Percentiles rank a stretch among this genome's conserved stretches.
phyloP scores from a whole-genome alignment of 1,140 invertebrate species.

The Drosophila lini region DNA sequence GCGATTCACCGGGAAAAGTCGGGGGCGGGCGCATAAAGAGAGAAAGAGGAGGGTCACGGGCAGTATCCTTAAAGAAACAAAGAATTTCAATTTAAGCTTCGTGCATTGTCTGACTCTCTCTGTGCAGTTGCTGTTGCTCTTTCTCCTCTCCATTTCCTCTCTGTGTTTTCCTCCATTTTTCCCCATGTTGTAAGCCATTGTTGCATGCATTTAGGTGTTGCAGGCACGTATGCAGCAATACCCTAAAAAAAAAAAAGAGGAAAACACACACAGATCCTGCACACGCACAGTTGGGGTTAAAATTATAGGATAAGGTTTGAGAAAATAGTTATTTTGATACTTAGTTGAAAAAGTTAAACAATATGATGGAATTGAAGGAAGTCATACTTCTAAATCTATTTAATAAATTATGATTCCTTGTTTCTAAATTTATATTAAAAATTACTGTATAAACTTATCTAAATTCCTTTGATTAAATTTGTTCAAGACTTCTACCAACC shows the following conservation, averaged over 20 bases:
- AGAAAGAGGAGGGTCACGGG: slow-evolving; percentile 13
- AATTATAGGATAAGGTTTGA: background rate
- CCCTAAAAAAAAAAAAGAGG: slow-evolving; percentile 1
- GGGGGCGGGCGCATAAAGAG: background rate
- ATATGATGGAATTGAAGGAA: too few relatives aligned
- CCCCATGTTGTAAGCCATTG: slow-evolving; percentile 47
- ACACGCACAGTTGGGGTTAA: slow-evolving; percentile 11
- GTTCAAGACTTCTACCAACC: background rate
- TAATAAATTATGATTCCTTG: background rate
- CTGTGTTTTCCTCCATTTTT: slow-evolving; percentile 5
- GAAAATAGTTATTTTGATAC: background rate
- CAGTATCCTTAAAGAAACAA: slow-evolving; percentile 64
- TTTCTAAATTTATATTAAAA: background rate
- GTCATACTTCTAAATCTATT: background rate
- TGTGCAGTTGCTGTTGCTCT: background rate
- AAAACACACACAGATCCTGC: slow-evolving; percentile 11
- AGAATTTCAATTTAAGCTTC: slow-evolving; percentile 76
- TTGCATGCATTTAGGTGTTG: slow-evolving; percentile 76
- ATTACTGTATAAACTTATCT: background rate
- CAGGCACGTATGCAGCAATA: slow-evolving; percentile 65
- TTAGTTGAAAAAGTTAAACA: too few relatives aligned
- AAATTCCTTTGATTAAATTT: background rate
- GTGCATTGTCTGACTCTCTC: slow-evolving; percentile 38
- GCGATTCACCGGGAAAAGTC: slow-evolving; percentile 10
- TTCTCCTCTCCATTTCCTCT: slow-evolving; percentile 10